phyloP scores from a whole-genome alignment of 2,113 vertebrate genomes.

The Oriolus oriolus region DNA sequence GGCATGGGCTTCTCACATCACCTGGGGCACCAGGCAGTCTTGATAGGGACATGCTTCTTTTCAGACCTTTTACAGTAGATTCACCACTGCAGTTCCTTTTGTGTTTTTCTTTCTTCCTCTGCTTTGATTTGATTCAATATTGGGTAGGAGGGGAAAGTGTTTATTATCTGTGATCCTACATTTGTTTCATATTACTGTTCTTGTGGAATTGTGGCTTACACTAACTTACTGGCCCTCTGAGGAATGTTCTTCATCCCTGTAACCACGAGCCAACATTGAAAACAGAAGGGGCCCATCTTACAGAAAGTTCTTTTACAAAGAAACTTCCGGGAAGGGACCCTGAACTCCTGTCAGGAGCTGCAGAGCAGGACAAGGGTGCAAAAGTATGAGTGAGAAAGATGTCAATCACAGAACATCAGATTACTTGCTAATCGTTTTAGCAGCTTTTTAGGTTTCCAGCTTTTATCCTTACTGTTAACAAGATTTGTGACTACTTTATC shows the following conservation, averaged over 20 bases:
- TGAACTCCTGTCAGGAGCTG: background rate
- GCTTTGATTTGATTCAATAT: background rate
- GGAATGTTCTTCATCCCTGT: conserved; percentile 4
- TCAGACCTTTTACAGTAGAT: background rate
- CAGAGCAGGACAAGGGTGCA: background rate
- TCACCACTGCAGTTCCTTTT: background rate
- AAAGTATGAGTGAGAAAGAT: background rate
- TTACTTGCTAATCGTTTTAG: background rate
- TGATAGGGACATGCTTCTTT: background rate
- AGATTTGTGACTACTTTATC: background rate
- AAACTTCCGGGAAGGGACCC: background rate
- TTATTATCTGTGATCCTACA: background rate
- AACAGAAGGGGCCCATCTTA: background rate
- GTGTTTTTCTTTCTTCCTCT: background rate
- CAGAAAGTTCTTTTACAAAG: background rate
- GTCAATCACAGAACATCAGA: background rate
- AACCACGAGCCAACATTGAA: background rate
- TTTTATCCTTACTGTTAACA: background rate
- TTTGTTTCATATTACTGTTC: conserved; percentile 2
- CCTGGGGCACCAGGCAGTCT: background rate
- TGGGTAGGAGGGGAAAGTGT: background rate
- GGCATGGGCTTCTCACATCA: accelerated
- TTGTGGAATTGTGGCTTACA: background rate
- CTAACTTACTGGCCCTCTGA: background rate
- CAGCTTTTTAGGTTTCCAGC: background rate